Base-by-base conservation (phyloP, 2,113 vertebrate genomes). In the Orientallactaga bullata region DNA sequence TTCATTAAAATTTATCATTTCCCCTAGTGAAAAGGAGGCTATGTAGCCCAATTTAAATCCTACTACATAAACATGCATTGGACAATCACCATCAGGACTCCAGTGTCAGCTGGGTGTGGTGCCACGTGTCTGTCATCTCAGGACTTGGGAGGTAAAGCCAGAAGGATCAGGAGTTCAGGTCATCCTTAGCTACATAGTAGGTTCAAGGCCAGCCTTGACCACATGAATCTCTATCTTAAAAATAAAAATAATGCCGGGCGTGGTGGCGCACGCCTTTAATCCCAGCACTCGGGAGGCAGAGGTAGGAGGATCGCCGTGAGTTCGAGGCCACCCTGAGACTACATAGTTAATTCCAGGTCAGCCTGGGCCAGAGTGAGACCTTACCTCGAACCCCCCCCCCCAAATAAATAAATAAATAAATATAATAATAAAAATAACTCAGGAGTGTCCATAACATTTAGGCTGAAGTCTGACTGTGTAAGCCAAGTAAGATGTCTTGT, bases 401-500 rank as follows among this genome's bases (percentile, higher is more conserved):
- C n/a, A n/a, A n/a, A n/a, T n/a, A n/a, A n/a, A n/a, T n/a, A n/a
- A n/a, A n/a, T n/a, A n/a, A n/a, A n/a, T 1, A 32, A 28, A 55
- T 12, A 30, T 17, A 51, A 20, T 51, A 55, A 55, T 26, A 74
- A 51, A 32, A n/a, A 55, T 66, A 71, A 88, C 16, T 74, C 18
- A 0, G 0, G 47, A 89, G 81, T 87, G 87, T 63, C 23, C 95
- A 30, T 42, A 89, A 0, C 72, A 86, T 95, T 92, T 96, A 72
- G 88, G 89, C 88, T 68, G 5, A 30, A 95, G 88, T 88, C 60
- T 88, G 58, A 80, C 86, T 97, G 96, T 88, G 79, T 93, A 85
- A 80, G 47, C 71, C 92, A 93, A 93, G 39, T n/a, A 1, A 90
- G 96, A 96, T 95, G 92, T 81, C 73, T 77, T 96, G 18, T 96